Evolutionary conservation across 2,888 invertebrate species (phyloP), one percentile per base, ranked within the genome.

Genomic region (Creontiades dilutus): DNA sequence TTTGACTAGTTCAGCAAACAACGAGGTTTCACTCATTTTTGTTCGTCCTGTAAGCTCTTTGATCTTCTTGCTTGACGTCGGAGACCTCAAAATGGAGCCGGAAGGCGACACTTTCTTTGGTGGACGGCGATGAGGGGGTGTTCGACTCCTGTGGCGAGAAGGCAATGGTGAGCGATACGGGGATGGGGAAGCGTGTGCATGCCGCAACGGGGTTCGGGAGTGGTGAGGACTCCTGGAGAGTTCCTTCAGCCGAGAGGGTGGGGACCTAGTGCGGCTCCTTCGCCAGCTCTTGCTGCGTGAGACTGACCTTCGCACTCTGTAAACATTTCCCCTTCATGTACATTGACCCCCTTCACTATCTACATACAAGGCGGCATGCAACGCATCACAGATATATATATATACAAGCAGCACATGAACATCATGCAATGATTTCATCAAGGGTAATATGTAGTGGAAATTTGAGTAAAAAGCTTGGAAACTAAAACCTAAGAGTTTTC

Each of bases 1-100:
- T 93, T 97, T 97, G 16, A 98, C 97, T 91, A 98, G 94, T 93
- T 98, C 97, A 0, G 98, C 98, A 93, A 98, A 98, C 14, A 98
- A 94, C 93, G 97, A 97, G 12, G 98, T 98, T 92, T 97, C 97
- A 88, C 96, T 96, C 93, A 98, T 97, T 93, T 97, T 98, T 92
- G 97, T 96, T 91, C 91, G 90, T 92, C 93, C 95, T 7, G 92
- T 91, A 19, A 92, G 91, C 85, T 92, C 91, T 7, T 91, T 90
- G 11, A 91, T 91, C 48, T 90, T 88, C 19, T 91, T 91, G 14
- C 92, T 78, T 5, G 91, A 91, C 13, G 78, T 81, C 16, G 90
- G 91, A 52, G 90, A 89, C 19, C 90, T 55, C 11, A 90, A 90
- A 4, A 82, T 46, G 4, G 91, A 90, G 61, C 89, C 89, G n/a